These are phyloP conservation scores for Agrypnus murinus DNA, from an alignment of 2,888 invertebrate species.

Conservation along the genomic window DNA sequence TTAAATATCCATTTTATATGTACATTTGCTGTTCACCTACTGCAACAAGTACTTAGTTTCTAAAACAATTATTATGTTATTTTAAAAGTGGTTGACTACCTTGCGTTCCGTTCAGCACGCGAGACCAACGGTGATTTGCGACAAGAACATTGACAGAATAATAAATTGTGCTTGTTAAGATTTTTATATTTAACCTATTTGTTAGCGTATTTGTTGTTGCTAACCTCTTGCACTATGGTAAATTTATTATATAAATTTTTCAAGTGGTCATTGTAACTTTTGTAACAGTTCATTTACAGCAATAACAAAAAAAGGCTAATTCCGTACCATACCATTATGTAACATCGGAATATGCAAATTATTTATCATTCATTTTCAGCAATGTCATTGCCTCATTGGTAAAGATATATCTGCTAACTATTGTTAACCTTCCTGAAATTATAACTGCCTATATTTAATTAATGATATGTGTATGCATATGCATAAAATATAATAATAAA, in stretches of 20 bases:
- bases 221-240: conserved; percentile 35
- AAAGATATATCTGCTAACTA: background rate
- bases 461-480: background rate
- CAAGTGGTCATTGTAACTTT: background rate
- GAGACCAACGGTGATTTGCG: conserved; percentile 35
- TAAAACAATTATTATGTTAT: conserved; percentile 38
- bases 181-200: conserved; percentile 35
- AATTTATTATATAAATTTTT: conserved; percentile 31
- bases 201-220: conserved; percentile 40
- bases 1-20: conserved; percentile 19
- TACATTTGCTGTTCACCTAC: conserved; percentile 22
- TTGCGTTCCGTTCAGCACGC: conserved; percentile 34
- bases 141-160: conserved; percentile 34
- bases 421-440: background rate
- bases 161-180: conserved; percentile 41
- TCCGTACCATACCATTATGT: background rate
- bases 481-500: conserved; percentile 2
- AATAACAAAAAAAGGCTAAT: too few species aligned
- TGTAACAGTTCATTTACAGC: background rate
- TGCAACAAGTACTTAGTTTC: conserved; percentile 37
- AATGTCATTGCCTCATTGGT: background rate
- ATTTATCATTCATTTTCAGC: background rate
- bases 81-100: conserved; percentile 29
- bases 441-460: background rate
- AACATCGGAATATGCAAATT: background rate